Conservation (phyloP, 23 tunicate genomes). For the Phallusia fumigata region DNA sequence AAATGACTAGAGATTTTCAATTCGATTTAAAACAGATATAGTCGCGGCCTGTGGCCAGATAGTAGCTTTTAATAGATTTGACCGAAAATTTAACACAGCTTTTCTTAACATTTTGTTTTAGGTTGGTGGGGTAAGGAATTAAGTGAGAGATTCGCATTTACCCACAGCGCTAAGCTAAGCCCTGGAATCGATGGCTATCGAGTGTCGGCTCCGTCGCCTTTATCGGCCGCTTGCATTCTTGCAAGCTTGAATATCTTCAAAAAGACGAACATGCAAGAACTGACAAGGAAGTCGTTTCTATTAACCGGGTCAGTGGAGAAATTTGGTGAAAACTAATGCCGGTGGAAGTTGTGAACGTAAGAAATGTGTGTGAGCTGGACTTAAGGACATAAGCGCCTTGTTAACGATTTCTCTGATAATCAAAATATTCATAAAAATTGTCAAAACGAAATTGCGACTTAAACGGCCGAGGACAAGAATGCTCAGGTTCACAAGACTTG, state of each 20-base stretch:
- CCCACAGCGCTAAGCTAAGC: conserved; percentile 31
- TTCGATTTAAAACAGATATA: too few relatives aligned
- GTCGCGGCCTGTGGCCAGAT: too few relatives aligned
- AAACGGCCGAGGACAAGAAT: too few relatives aligned
- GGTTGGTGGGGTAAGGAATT: conserved; percentile 92
- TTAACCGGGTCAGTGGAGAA: conserved; percentile 53
- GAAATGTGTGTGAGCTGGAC: background rate
- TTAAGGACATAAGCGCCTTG: background rate
- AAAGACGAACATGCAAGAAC: conserved; percentile 34
- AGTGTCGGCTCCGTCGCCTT: conserved; percentile 54
- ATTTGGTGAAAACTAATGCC: background rate
- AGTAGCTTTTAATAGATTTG: too few relatives aligned
- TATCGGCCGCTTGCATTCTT: conserved; percentile 35
- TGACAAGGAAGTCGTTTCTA: conserved; percentile 50
- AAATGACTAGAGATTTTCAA: too few relatives aligned
- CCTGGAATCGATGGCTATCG: conserved; percentile 62
- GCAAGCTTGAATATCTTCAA: conserved; percentile 61
- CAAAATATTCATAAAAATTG: too few relatives aligned
- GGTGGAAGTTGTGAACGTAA: background rate
- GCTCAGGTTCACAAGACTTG: too few relatives aligned
- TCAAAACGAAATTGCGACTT: too few relatives aligned
- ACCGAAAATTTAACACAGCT: too few relatives aligned
- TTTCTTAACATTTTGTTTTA: background rate
- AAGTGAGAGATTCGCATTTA: conserved; percentile 60
- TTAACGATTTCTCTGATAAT: too few relatives aligned